Percentiles rank a stretch among this genome's conserved stretches.
phyloP scores from a whole-genome alignment of 2,797 vertebrate genomes.

The Chelon labrosus region DNA sequence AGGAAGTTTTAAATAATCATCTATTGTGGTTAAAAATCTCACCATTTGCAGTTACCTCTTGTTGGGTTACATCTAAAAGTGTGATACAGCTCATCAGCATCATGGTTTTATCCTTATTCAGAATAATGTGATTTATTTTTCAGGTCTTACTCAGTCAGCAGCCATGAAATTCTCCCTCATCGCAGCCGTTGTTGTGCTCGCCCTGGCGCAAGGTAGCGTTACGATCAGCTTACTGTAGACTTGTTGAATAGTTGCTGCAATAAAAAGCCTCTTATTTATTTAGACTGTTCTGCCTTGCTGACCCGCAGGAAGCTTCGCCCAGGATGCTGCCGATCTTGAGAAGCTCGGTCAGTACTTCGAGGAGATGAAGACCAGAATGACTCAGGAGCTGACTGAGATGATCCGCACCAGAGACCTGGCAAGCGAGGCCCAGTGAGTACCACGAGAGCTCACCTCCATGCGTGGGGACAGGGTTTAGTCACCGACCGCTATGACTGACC shows the following conservation, averaged over 20 bases:
- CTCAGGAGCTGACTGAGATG: slow-evolving; percentile 37
- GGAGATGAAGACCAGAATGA: slow-evolving; percentile 55
- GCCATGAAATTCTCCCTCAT: slow-evolving; percentile 80
- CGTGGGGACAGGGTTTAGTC: neutral
- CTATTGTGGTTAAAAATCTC: too few species aligned
- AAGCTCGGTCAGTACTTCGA: slow-evolving; percentile 60
- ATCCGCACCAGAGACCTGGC: slow-evolving; percentile 52
- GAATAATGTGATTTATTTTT: slow-evolving; percentile 10
- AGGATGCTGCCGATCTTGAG: slow-evolving; percentile 38
- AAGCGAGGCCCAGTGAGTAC: slow-evolving; percentile 75
- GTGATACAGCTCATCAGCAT: too few species aligned
- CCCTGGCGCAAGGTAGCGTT: slow-evolving; percentile 75
- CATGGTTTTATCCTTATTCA: neutral
- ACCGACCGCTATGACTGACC: too few species aligned
- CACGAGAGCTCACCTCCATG: neutral
- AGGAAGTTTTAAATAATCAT: too few species aligned
- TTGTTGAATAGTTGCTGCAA: neutral
- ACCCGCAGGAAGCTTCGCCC: slow-evolving; percentile 71
- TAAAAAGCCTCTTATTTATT: neutral
- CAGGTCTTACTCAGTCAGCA: slow-evolving; percentile 66
- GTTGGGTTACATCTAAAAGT: too few species aligned
- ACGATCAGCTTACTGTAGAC: too few species aligned
- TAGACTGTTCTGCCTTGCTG: neutral
- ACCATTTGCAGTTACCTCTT: too few species aligned
- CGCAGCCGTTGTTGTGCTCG: slow-evolving; percentile 66